Evolutionary conservation across 2,797 vertebrate species (phyloP), one percentile per base, ranked within the genome.

Genomic region (Cynodonichthys magdalenae): DNA sequence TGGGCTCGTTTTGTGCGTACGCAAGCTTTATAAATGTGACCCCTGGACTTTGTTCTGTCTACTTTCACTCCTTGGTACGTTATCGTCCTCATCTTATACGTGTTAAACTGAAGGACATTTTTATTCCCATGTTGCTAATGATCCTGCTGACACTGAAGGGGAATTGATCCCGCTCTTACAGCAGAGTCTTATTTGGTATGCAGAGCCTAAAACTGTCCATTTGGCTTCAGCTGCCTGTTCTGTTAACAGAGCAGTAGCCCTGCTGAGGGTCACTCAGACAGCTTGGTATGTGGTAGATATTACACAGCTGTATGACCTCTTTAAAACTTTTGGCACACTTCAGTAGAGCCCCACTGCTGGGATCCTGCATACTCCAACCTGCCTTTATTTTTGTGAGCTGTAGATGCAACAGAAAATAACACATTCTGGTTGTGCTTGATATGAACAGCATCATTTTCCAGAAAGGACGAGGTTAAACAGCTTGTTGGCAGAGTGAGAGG

Each of bases 81-180:
- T n/a, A 42, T 53, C 50, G 65, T 31, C 29, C n/a, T 83, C 76
- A 79, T 55, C 76, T 45, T 41, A 59, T 80, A 79, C 71, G 51
- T 55, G 63, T 71, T 63, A 80, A 80, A 75, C 28, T 63, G 74
- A 78, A 79, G 77, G 81, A 56, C 75, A 69, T 82, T 79, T 71
- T 74, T 63, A 69, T 72, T 61, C 45, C 74, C 46, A 59, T 42
- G n/a, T 67, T 75, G 57, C 52, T 34, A 57, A 55, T 80, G 81
- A 87, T 82, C 79, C 83, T 63, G 61, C 69, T 74, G 67, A 61
- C 79, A 70, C 77, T 64, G 68, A 5, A 69, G 31, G 72, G 31
- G 66, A 83, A 85, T 66, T 61, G 59, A 79, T 84, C 18, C n/a
- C 19, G 44, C 44, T 46, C 44, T 18, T 45, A 45, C 42, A 46